A percentile compares a stretch with the other conserved stretches of the same genome.
Evolutionary conservation across 2,797 vertebrate species (phyloP).

Genomic region (Euthynnus affinis): DNA sequence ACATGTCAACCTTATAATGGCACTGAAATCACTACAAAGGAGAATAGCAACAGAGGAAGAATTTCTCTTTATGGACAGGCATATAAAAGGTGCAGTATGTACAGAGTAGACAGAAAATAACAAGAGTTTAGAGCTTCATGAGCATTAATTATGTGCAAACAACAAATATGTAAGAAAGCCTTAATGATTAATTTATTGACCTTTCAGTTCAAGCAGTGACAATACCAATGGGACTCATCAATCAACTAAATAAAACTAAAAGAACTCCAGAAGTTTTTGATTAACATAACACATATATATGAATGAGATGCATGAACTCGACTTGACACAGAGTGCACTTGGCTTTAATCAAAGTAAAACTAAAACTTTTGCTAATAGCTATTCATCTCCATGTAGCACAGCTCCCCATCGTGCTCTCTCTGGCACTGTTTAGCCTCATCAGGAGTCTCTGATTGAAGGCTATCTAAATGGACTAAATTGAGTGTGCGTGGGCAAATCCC

Average conservation of each 20-base stretch:
- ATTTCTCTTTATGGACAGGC: neutral
- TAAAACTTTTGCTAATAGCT: constrained; percentile 24
- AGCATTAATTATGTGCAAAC: constrained; percentile 39
- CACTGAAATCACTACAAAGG: too few relatives aligned
- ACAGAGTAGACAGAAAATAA: neutral
- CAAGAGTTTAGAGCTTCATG: neutral
- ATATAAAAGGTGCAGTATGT: neutral
- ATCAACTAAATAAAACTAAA: constrained; percentile 3
- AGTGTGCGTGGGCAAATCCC: constrained; percentile 43
- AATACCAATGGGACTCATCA: constrained; percentile 10
- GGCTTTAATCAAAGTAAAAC: constrained; percentile 46
- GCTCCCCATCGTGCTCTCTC: constrained; percentile 6
- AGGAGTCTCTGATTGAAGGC: constrained; percentile 67
- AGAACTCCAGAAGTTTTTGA: neutral
- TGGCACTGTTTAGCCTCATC: constrained; percentile 19
- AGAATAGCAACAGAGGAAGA: neutral
- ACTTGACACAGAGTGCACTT: constrained; percentile 24
- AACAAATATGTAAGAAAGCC: constrained; percentile 38
- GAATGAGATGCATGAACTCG: constrained; percentile 3
- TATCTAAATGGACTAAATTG: constrained; percentile 74
- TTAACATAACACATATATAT: constrained; percentile 1
- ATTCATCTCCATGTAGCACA: constrained; percentile 19
- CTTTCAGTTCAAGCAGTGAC: neutral
- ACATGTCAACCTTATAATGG: too few relatives aligned
- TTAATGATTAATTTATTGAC: constrained; percentile 40